Evolutionary conservation across 2,797 vertebrate species (phyloP), one percentile per base, ranked within the genome.

Genomic region (Rhinoraja longicauda): DNA sequence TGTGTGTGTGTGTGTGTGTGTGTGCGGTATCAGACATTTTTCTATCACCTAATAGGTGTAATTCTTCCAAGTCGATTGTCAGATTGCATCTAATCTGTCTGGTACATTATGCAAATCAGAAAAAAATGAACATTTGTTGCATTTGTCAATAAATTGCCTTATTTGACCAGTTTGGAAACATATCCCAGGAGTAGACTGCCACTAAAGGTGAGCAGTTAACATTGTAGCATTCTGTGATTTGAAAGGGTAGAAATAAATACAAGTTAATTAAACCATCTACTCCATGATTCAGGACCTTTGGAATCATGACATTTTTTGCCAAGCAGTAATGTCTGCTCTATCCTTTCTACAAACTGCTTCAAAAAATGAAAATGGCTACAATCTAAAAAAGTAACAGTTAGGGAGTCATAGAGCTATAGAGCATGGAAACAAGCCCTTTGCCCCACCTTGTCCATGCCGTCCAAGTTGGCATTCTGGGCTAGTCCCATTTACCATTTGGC

Each of bases 41-140:
- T n/a, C n/a, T 32, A 12, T 64, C 59, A 17, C 59, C 32, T 62
- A 64, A n/a, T 62, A 64, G n/a, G 64, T 88, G 57, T 88, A n/a
- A 62, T 26, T 59, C 81, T n/a, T 12, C 53, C 29, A 59, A 19
- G 26, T 59, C 59, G 19, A 86, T 32, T 64, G 82, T n/a, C 29
- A 88, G 59, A n/a, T 15, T 19, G 59, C 32, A n/a, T 88, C n/a
- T 88, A 62, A 88, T 64, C 59, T 32, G 62, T 64, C 29, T 88
- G 84, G n/a, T 88, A 59, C 17, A 62, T 17, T 32, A 62, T 88
- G 84, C 84, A 88, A 88, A 88, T 32, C 32, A 88, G 59, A 64
- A 59, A 88, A 88, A 29, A 32, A 32, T 32, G 8, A 0, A 36
- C 57, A n/a, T 88, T 64, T 64, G 29, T 32, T 88, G 57, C 84